Base-by-base conservation (phyloP, 1,140 invertebrate species). In the Drosophila pseudoananassae region DNA sequence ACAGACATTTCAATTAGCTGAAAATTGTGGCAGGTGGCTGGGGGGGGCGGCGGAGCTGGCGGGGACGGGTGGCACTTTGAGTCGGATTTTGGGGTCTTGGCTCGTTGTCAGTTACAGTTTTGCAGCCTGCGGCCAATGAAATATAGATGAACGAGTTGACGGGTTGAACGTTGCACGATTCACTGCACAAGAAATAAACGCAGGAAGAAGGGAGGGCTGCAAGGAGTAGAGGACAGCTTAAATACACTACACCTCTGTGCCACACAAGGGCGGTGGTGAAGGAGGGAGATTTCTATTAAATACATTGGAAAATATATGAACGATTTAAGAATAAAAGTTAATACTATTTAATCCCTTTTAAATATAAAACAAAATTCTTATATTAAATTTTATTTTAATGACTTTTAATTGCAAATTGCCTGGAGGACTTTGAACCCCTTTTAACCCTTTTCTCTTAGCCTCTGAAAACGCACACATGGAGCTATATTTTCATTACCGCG, bases 1-100 rank as follows among this genome's bases (percentile, higher is more conserved):
- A 74, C 78, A 87, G 82, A 87, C 82, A 87, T 87, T 87, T 87
- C 82, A 88, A 87, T 87, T 87, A 87, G 82, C 75, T 51, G 47
- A 69, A 77, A 82, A 74, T 82, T 82, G 78, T 71, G 73, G 73
- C 78, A 69, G 69, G 68, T 82, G 52, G 68, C 17, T 15, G 43
- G 6, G 29, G 14, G n/a, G 7, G 38, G 10, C 7, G 36, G 12
- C 1, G 1, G 38, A 45, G 12, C 1, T 14, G 53, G 31, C 15
- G 15, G 10, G 47, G 29, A 25, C 56, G 10, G 45, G 4, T 33
- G 49, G 49, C 40, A 53, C 53, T 64, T 55, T 61, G 43, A 38
- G 63, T 56, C 20, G 49, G 43, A 57, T 73, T 36, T 78, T 43
- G 43, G 63, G 54, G 36, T 78, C 70, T 59, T 49, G 51, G 61